Base-by-base conservation (phyloP, 2,888 invertebrate species). In the Troglohyphantes excavatus region DNA sequence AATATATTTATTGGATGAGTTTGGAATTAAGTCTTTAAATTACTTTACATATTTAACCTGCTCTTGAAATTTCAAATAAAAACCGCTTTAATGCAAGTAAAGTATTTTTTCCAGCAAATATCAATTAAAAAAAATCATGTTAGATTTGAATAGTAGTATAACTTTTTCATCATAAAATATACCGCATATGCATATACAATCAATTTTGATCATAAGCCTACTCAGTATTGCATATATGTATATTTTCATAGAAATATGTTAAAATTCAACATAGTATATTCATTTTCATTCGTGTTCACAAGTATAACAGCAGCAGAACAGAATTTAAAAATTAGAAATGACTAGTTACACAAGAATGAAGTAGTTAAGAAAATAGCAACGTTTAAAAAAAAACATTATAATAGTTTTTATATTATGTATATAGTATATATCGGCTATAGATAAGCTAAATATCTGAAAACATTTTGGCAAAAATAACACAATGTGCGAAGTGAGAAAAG, bases 201-300 rank as follows among this genome's bases (percentile, higher is more conserved):
- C 53, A 89, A 89, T 89, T 89, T 89, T 89, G 88, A 82, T 89
- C 88, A 89, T 76, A 76, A 82, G 61, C 61, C 88, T 89, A 89
- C 82, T 89, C 82, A 76, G 75, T 88, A 88, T 89, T 82, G 76
- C 82, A 82, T 88, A 81, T 81, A 88, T 81, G 73, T 81, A 78
- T 85, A 84, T 75, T 65, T 67, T 73, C 53, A 81, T 89, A 89
- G 88, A 89, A 89, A 89, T 88, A 88, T 89, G 82, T 89, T 83
- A 89, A 82, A 89, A 82, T 82, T 89, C 88, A 89, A 89, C 88
- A 89, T 76, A 89, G 68, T 89, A 89, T 89, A 89, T 79, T 86
- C 73, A 85, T 89, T 89, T 76, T 68, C 68, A 61, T 72, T 79
- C 46, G 21, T 86, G 43, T 86, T 86, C 63, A 86, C 86, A 86